Evolutionary conservation across 2,797 vertebrate genomes (phyloP).

Genomic region (Anguilla marmorata): DNA sequence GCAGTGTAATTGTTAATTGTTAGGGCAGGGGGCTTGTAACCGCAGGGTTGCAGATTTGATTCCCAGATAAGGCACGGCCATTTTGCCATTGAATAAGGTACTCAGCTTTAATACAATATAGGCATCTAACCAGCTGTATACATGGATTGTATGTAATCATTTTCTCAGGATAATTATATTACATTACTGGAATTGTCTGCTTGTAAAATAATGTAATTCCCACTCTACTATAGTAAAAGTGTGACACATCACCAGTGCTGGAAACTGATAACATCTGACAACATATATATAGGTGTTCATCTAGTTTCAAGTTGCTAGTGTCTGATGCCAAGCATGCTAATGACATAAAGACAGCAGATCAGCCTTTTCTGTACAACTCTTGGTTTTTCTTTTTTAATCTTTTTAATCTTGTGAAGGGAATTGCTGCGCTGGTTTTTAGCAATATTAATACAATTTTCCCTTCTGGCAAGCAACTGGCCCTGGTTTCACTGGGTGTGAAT

Average conservation of each 20-base stretch:
- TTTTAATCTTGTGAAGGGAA: slow-evolving; percentile 10
- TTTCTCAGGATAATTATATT: too few relatives aligned
- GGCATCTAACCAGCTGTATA: too few relatives aligned
- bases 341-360: neutral
- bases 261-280: slow-evolving; percentile 27
- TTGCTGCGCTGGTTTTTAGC: slow-evolving; percentile 16
- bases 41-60: neutral
- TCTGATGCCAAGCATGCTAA: neutral
- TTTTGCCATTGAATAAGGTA: too few relatives aligned
- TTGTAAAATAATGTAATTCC: neutral
- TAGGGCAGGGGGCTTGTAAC: too few relatives aligned
- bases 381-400: slow-evolving; percentile 10
- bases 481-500: slow-evolving; percentile 66
- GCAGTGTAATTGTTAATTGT: too few relatives aligned
- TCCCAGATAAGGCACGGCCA: neutral
- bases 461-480: slow-evolving; percentile 48
- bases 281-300: slow-evolving; percentile 25
- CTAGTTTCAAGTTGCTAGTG: slow-evolving; percentile 17
- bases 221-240: neutral
- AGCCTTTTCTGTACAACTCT: slow-evolving; percentile 27
- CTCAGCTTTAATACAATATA: too few relatives aligned
- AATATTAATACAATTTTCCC: slow-evolving; percentile 43
- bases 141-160: too few relatives aligned
- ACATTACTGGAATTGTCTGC: neutral
- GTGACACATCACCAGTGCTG: neutral